These are phyloP conservation scores for Rutpela maculata DNA, from an alignment of 2,888 invertebrate species.

Conservation along the genomic window DNA sequence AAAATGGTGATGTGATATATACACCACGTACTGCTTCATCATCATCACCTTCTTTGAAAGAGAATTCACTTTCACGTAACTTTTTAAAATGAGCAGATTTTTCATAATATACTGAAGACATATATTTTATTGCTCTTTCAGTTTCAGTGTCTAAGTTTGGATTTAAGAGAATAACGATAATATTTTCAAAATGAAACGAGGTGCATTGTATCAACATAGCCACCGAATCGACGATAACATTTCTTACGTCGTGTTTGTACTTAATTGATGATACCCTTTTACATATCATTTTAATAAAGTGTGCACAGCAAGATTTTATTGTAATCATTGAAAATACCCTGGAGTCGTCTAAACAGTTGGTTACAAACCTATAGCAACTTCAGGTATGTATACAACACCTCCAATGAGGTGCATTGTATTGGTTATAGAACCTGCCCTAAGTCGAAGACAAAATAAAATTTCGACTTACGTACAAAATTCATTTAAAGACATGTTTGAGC, in stretches of 20 bases:
- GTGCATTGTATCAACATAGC: constrained; percentile 3
- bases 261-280: neutral
- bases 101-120: neutral
- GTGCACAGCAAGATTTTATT: constrained; percentile 24
- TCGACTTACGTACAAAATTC: too few relatives aligned
- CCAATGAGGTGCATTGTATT: too few relatives aligned
- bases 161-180: constrained; percentile 17
- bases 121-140: neutral
- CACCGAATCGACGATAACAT: constrained; percentile 14
- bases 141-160: constrained; percentile 4
- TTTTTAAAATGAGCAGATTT: neutral
- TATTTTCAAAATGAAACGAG: constrained; percentile 13
- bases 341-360: neutral
- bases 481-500: too few relatives aligned
- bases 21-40: neutral
- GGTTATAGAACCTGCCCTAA: too few relatives aligned
- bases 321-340: neutral
- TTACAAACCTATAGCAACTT: constrained; percentile 13
- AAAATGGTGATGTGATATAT: constrained; percentile 16
- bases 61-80: neutral
- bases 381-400: constrained; percentile 22
- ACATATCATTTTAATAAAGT: constrained; percentile 29
- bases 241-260: neutral
- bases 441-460: too few relatives aligned
- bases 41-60: neutral